Base-by-base conservation (phyloP, 2,113 vertebrate genomes). In the Zosterops japonicus region DNA sequence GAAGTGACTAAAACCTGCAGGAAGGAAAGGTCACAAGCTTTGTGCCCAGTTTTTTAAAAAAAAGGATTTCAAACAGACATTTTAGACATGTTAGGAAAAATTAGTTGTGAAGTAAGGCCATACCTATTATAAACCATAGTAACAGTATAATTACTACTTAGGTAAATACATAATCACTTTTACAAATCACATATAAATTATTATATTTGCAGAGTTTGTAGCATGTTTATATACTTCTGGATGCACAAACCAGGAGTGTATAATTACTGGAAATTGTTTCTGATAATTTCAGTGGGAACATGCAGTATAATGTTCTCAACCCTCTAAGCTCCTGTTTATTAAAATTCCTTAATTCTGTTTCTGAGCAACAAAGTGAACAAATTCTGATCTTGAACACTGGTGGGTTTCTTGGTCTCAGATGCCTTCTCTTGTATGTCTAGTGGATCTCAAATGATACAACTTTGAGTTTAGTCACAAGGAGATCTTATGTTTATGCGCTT, bases 221-320 rank as follows among this genome's bases (percentile, higher is more conserved):
- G 39, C 11, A 25, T 91, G n/a, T 89, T 81, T 89, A 69, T 79
- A 28, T 60, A 71, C 41, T 57, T 82, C 49, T 41, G 52, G 59
- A 50, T 87, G 36, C 75, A 64, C 22, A 84, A 49, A 76, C 31
- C 42, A 49, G 11, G 70, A 78, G 5, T 46, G 9, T 72, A 4
- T 85, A 65, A 91, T 94, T 93, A 61, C 31, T 77, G 46, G 25
- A 76, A 95, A 85, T 79, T 69, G 57, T 61, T 71, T 94, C 35
- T 74, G 36, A 27, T 93, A 6, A 61, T 76, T 79, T 64, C 52
- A 22, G 12, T 80, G 71, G 55, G 42, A 86, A 50, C 0, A 1
- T 85, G 53, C 49, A 71, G n/a, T 57, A 74, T 31, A 55, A 27
- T 61, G 25, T 61, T 93, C 87, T 50, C 42, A 49, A 35, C 6